Evolutionary conservation across 37 sponge, comb jelly and placozoan genomes (phyloP), one percentile per base, ranked within the genome.

Genomic region (Geodia barretti): DNA sequence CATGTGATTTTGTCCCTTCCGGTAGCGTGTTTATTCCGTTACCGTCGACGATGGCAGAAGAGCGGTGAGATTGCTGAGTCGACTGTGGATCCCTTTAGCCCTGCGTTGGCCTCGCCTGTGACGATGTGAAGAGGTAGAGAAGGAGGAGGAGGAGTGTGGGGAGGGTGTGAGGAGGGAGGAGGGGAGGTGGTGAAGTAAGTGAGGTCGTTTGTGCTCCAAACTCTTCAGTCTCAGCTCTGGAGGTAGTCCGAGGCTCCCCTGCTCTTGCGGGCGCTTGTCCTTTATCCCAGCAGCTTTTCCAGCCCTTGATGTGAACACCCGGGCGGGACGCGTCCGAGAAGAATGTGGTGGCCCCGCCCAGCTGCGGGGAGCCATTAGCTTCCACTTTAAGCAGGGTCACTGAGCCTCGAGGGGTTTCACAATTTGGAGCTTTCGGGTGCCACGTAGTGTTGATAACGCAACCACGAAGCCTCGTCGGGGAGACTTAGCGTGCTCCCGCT

Each of bases 401-500:
- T 9, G 84, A 84, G 32, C 95, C 76, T 94, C 95, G 36, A 94
- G 68, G 3, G 95, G 95, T 41, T 94, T 94, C 24, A 94, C 95
- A 32, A 94, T 94, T 74, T 94, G 92, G 2, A 94, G 92, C 47
- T 94, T 62, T 94, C 89, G 4, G 95, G 95, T 4, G 91, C 80
- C 26, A 89, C 65, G 62, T 83, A 92, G 14, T 83, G 37, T 11
- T 74, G 86, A 61, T 78, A 71, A 3, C 76, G 74, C 38, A 85
- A 77, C 62, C 78, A 68, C 32, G 66, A 41, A 2, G 82, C 47
- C 63, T 86, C 83, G 28, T 86, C 91, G 0, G 74, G 82, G 4
- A 62, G 34, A 23, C 78, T 37, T 36, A 28, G 33, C 9, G 77
- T 58, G 60, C 76, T 84, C 39, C 60, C 4, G 64, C 65, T 3